These are phyloP conservation scores for Pluvianellus socialis DNA, from an alignment of 2,113 vertebrate species.

Conservation along the genomic window DNA sequence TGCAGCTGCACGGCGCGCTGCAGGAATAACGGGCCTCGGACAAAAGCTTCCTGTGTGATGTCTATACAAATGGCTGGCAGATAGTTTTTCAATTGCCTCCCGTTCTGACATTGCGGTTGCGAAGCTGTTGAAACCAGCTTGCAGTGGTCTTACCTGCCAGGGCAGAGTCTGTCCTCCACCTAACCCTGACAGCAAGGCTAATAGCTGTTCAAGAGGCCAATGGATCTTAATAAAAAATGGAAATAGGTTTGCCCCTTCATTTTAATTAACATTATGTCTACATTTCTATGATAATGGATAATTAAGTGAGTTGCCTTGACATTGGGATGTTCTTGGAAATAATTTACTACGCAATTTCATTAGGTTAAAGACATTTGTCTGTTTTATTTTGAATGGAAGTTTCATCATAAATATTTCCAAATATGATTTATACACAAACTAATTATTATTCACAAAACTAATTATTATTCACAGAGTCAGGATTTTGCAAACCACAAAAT, in stretches of 20 bases:
- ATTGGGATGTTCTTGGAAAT: slow-evolving; percentile 82
- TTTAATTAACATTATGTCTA: slow-evolving; percentile 84
- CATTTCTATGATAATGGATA: slow-evolving; percentile 82
- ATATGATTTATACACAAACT: slow-evolving; percentile 45
- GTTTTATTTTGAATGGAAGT: slow-evolving; percentile 71
- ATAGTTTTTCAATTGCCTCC: not conserved
- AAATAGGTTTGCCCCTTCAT: slow-evolving; percentile 82
- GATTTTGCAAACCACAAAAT: not conserved
- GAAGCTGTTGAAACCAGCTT: not conserved
- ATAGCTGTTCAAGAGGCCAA: slow-evolving; percentile 67
- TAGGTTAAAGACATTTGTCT: slow-evolving; percentile 68
- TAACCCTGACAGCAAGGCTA: slow-evolving; percentile 69
- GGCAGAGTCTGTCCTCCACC: slow-evolving; percentile 59
- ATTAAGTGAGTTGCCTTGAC: slow-evolving; percentile 84
- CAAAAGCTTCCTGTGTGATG: not conserved
- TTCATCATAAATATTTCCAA: slow-evolving; percentile 73
- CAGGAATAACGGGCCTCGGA: not conserved
- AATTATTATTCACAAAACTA: slow-evolving; percentile 46
- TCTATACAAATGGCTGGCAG: not conserved
- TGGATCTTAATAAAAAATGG: slow-evolving; percentile 82
- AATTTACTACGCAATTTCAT: slow-evolving; percentile 76
- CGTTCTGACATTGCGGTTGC: not conserved
- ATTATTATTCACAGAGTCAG: slow-evolving; percentile 26
- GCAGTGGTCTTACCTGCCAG: not conserved
- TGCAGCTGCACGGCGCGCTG: not conserved